Base-by-base conservation (phyloP, 2,888 invertebrate species). In the Pristionchus japonicus region DNA sequence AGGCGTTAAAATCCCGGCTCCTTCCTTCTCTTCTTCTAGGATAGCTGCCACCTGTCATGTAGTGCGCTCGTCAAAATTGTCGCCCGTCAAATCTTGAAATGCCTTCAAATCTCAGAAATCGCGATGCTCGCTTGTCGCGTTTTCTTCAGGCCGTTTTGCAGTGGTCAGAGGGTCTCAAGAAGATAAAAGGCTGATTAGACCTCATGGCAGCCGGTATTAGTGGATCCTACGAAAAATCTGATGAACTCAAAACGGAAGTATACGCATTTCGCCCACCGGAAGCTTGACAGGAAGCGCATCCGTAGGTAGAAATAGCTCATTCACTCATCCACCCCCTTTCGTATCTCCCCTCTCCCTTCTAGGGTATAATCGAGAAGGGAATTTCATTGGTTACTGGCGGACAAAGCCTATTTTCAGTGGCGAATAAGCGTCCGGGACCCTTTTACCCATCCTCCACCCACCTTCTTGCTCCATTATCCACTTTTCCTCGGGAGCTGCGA, bases 31-130 rank as follows among this genome's bases (percentile, higher is more conserved):
- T 37, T 70, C 37, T 37, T 47, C 47, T 47, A 77, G n/a, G n/a
- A n/a, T n/a, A n/a, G n/a, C 43, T 77, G 77, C 23, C 82, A 83
- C 82, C 52, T 83, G 82, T 83, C 82, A 83, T 83, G 82, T 83
- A 83, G 4, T 34, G 7, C 6, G 37, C 49, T 49, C 82, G 52
- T 83, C 82, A 83, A 83, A 83, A 83, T 17, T 13, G 20, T 52
- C 52, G 52, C 23, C 52, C 17, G 15, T 17, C 17, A 52, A n/a
- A n/a, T 23, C 43, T 57, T 15, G 17, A 57, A 17, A 57, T 4
- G 57, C 57, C 17, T 11, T n/a, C 17, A 57, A 13, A 57, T 64
- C 31, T 70, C n/a, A 77, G n/a, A 77, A 57, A 57, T n/a, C 57
- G n/a, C 57, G 57, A 57, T 20, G n/a, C 4, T 9, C 57, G 17